Evolutionary conservation across 2,888 invertebrate genomes (phyloP).

Genomic region (Cheilosia vulpina): DNA sequence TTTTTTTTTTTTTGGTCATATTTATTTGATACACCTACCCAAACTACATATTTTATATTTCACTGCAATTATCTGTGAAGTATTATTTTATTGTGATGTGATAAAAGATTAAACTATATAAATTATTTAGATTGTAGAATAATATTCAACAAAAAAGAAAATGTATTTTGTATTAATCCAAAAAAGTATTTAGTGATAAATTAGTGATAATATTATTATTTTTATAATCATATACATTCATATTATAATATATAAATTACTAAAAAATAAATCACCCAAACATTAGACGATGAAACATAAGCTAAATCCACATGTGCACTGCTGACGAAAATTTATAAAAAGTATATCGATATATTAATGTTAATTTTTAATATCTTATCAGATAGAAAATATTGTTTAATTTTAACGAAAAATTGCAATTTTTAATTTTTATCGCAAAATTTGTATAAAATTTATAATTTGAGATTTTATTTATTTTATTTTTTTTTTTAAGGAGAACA

Average conservation of each 20-base stretch:
- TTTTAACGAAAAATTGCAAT: slow-evolving; percentile 37
- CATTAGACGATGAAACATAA: slow-evolving; percentile 20
- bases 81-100: slow-evolving; percentile 59
- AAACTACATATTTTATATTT: slow-evolving; percentile 21
- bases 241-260: not conserved
- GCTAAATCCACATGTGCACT: slow-evolving; percentile 32
- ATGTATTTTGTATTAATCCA: slow-evolving; percentile 59
- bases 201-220: slow-evolving; percentile 46
- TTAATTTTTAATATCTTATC: slow-evolving; percentile 55
- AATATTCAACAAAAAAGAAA: slow-evolving; percentile 18
- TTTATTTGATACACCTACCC: slow-evolving; percentile 15
- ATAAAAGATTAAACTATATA: slow-evolving; percentile 48
- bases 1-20: slow-evolving; percentile 13
- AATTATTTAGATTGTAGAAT: slow-evolving; percentile 38
- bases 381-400: slow-evolving; percentile 47
- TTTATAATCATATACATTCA: slow-evolving; percentile 12
- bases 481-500: not conserved
- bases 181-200: slow-evolving; percentile 55
- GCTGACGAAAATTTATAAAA: slow-evolving; percentile 34
- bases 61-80: slow-evolving; percentile 30
- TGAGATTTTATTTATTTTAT: slow-evolving; percentile 42
- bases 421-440: slow-evolving; percentile 34
- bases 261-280: slow-evolving; percentile 11
- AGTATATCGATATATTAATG: slow-evolving; percentile 67
- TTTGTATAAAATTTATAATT: slow-evolving; percentile 55